Evolutionary conservation across 2,888 invertebrate genomes (phyloP), one percentile per base, ranked within the genome.

Genomic region (Gryllus longicercus): DNA sequence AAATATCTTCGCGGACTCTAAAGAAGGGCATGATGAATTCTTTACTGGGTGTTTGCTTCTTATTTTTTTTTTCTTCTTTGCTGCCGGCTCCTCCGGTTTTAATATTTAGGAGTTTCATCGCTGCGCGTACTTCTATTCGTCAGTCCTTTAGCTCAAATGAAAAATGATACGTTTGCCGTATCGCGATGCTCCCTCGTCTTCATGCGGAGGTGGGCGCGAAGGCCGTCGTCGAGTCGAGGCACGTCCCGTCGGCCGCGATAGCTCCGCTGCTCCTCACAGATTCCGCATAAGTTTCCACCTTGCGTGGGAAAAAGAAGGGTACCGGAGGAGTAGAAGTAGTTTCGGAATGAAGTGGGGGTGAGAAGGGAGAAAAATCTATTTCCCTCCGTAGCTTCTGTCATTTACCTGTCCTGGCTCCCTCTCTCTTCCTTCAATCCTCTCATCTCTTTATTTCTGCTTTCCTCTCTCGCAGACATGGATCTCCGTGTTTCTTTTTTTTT

Each of bases 21-120:
- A 63, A 18, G 63, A 16, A 63, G 63, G 16, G 63, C 38, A 38
- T 38, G 38, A 63, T 63, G n/a, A 63, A 63, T 38, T 63, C 63
- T 63, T n/a, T 63, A 18, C 63, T 14, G 63, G 16, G 63, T 63
- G 14, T 63, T n/a, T 63, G 16, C 63, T 63, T 63, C 63, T 14
- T 63, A 1, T 63, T 63, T 63, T 8, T 18, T 63, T 2, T 63
- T 63, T 5, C 4, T 63, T n/a, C 5, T 8, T n/a, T 63, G 63
- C 14, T 63, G 16, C n/a, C 8, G 63, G 14, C 63, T 63, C n/a
- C n/a, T 63, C 63, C 63, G 16, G 63, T 63, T 63, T 63, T 63
- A 63, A 63, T 63, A 63, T 63, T 63, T 63, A 63, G 63, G n/a
- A 63, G 16, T 63, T 63, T 16, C 63, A 63, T n/a, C 63, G 63